These are phyloP conservation scores for Paraplagusia blochii DNA, from an alignment of 2,113 vertebrate species.

Conservation along the genomic window DNA sequence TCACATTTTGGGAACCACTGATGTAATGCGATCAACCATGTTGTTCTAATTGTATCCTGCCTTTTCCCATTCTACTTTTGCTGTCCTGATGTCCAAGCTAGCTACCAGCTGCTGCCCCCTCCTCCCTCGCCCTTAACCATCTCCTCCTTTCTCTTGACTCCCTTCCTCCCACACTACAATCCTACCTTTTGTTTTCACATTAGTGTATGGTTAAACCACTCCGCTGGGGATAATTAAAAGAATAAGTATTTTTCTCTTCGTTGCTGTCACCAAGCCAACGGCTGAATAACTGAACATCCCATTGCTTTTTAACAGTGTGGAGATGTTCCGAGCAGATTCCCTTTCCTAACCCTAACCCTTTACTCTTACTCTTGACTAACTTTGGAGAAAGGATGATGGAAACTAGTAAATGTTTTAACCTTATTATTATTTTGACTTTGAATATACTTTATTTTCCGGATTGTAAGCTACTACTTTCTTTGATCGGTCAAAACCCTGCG, in stretches of 20 bases:
- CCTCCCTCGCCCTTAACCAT: background rate
- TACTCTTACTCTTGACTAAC: background rate
- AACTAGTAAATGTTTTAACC: background rate
- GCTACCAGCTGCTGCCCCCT: slow-evolving; percentile 47
- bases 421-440: too few species aligned
- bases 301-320: background rate
- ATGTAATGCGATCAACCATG: slow-evolving; percentile 46
- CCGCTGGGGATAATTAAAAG: slow-evolving; percentile 47
- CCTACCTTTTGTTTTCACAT: slow-evolving; percentile 36
- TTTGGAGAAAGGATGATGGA: background rate
- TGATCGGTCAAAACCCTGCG: too few species aligned
- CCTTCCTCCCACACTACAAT: background rate
- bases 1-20: slow-evolving; percentile 7
- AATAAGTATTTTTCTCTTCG: slow-evolving; percentile 23
- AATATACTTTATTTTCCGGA: too few species aligned
- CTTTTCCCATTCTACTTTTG: slow-evolving; percentile 1
- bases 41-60: slow-evolving; percentile 28
- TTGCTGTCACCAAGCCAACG: slow-evolving; percentile 17
- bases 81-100: slow-evolving; percentile 15
- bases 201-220: slow-evolving; percentile 24
- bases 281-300: slow-evolving; percentile 8
- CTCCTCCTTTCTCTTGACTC: background rate
- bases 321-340: too few species aligned
- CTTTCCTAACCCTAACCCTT: too few species aligned
- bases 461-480: too few species aligned